Conservation (phyloP, 1,140 invertebrate species). For the Trichonephila inaurata region DNA sequence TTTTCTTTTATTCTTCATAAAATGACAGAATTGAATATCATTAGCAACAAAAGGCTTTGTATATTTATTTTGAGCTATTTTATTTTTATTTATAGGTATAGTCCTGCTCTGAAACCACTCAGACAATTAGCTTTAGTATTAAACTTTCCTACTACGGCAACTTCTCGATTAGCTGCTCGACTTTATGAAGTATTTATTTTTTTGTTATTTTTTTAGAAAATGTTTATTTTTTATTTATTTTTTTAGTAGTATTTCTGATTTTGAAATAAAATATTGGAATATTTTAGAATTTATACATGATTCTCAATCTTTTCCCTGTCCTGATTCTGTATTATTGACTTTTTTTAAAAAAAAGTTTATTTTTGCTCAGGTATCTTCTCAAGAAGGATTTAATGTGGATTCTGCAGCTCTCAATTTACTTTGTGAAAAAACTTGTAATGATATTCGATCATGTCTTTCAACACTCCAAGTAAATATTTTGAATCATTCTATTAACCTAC, state of each 20-base stretch:
- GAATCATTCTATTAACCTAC: not conserved
- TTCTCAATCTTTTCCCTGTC: not conserved
- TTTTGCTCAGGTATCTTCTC: constrained; percentile 86
- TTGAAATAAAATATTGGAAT: not conserved
- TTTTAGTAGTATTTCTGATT: not conserved
- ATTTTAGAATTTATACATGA: not conserved
- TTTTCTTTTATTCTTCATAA: too few relatives aligned
- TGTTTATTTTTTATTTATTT: not conserved
- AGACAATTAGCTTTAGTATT: constrained; percentile 88
- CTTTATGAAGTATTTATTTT: constrained; percentile 68
- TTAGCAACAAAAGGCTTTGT: too few relatives aligned
- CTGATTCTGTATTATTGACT: constrained; percentile 79
- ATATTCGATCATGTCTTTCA: constrained; percentile 93
- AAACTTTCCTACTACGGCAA: constrained; percentile 86
- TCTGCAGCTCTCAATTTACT: constrained; percentile 86
- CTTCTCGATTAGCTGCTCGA: constrained; percentile 80
- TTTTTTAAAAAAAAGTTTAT: too few relatives aligned
- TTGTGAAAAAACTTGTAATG: constrained; percentile 90
- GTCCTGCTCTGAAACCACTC: constrained; percentile 89
- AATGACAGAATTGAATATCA: too few relatives aligned
- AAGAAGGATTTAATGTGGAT: constrained; percentile 88
- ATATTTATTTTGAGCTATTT: not conserved
- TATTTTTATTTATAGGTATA: constrained; percentile 83
- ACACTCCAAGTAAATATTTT: constrained; percentile 85
- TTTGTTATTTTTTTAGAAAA: not conserved